Evolutionary conservation across 2,888 invertebrate species (phyloP), one percentile per base, ranked within the genome.

Genomic region (Euplagia quadripunctaria): DNA sequence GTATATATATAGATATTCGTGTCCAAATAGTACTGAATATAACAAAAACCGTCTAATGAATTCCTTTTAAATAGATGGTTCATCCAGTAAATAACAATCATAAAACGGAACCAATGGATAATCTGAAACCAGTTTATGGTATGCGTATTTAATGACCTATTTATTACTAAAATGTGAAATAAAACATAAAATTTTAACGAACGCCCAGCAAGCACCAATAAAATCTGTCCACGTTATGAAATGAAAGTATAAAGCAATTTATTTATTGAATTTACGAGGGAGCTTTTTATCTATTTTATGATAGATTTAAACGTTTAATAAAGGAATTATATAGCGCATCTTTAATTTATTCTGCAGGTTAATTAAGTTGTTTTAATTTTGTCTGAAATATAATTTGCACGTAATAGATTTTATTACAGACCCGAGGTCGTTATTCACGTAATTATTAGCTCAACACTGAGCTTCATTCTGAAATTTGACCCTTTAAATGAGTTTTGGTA

Each of bases 401-500:
- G 72, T 71, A 71, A 75, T 75, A 80, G 68, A 72, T 78, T 84
- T 75, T 69, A 82, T 79, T 79, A 79, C 51, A 55, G 69, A 63
- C 58, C 67, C 58, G 20, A 67, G 31, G 66, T 75, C 63, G 70
- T 79, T 78, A 78, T 78, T 78, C 80, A 72, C 79, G 74, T 76
- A 82, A 81, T 80, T 77, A 74, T 79, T 75, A 70, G 73, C 58
- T 63, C 14, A 63, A 70, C 20, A 46, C 70, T 46, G 49, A 73
- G 58, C 65, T 73, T 73, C 73, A 58, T 42, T 70, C 72, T 67
- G 79, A 79, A 72, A 83, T 83, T 77, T 76, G 77, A 83, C 79
- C 79, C 77, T 80, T 83, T 76, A 73, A 80, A 76, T 64, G 79
- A 82, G 74, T 82, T 83, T 82, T 71, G 69, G 80, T 77, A 74